A percentile compares a stretch with the other conserved stretches of the same genome.
These are phyloP conservation scores for Drosophila neutralis DNA, from an alignment of 2,888 invertebrate species.

Conservation along the genomic window DNA sequence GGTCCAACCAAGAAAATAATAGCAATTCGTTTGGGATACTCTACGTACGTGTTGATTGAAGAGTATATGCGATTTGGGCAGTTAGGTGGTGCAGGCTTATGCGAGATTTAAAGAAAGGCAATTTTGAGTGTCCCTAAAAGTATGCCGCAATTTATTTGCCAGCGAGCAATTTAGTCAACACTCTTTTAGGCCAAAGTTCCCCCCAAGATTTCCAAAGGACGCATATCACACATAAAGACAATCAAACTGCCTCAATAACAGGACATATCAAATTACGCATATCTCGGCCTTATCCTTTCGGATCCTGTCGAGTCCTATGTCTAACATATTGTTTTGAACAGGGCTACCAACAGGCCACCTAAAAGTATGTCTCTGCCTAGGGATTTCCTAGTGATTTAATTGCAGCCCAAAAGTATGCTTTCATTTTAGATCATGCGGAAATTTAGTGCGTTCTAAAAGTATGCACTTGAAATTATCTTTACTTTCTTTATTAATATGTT, in stretches of 20 bases:
- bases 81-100: not conserved
- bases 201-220: not conserved
- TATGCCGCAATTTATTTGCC: not conserved
- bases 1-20: conserved; percentile 7
- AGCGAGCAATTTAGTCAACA: not conserved
- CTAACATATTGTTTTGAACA: not conserved
- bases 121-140: not conserved
- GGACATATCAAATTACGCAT: no score
- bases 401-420: no score
- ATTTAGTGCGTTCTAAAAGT: not conserved
- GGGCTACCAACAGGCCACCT: no score
- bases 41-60: not conserved
- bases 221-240: no score
- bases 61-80: not conserved
- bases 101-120: not conserved
- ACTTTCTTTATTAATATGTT: not conserved
- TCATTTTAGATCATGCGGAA: not conserved
- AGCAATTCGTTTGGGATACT: conserved; percentile 16
- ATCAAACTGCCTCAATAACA: no score
- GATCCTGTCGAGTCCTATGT: not conserved
- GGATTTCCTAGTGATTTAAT: not conserved
- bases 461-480: not conserved
- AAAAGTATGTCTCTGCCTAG: not conserved
- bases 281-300: no score
- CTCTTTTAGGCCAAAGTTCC: not conserved